Percentiles rank a stretch among this genome's conserved stretches.
Conservation (phyloP, 2,888 invertebrate genomes). For the Oxytorus armatus region DNA sequence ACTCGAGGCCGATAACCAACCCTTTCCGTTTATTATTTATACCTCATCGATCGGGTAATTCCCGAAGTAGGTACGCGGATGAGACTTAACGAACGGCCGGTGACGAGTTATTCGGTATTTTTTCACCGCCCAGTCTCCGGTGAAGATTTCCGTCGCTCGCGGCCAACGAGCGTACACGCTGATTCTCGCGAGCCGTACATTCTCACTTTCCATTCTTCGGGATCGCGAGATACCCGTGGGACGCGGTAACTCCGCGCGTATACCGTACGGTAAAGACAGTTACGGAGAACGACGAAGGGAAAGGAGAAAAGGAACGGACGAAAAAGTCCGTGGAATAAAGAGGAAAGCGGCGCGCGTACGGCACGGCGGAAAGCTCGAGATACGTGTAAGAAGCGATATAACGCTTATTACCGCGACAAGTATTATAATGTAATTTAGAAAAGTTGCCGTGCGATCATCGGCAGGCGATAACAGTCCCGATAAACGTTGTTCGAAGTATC, state of each 20-base stretch:
- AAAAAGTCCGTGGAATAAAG: constrained; percentile 26
- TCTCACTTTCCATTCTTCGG: constrained; percentile 65
- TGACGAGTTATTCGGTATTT: not conserved
- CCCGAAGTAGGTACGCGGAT: not conserved
- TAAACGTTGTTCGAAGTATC: constrained; percentile 40
- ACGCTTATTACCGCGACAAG: constrained; percentile 24
- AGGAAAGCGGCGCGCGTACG: constrained; percentile 1
- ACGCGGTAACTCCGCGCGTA: constrained; percentile 32
- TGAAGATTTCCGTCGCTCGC: no score
- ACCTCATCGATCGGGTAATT: constrained; percentile 10
- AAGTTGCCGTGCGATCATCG: constrained; percentile 53
- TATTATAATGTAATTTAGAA: constrained; percentile 55
- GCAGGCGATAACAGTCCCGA: constrained; percentile 61
- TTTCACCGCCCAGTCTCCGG: not conserved
- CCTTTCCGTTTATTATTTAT: constrained; percentile 68
- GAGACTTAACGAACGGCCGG: not conserved
- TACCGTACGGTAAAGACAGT: constrained; percentile 47
- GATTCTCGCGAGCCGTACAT: constrained; percentile 18
- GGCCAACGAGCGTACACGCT: not conserved
- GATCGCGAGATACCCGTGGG: constrained; percentile 62
- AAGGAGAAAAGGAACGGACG: constrained; percentile 20
- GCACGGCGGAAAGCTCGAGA: not conserved
- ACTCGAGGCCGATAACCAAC: constrained; percentile 32
- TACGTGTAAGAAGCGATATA: constrained; percentile 31
- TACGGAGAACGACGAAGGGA: not conserved